Evolutionary conservation across 2,113 vertebrate species (phyloP).

Genomic region (Miniopterus natalensis): DNA sequence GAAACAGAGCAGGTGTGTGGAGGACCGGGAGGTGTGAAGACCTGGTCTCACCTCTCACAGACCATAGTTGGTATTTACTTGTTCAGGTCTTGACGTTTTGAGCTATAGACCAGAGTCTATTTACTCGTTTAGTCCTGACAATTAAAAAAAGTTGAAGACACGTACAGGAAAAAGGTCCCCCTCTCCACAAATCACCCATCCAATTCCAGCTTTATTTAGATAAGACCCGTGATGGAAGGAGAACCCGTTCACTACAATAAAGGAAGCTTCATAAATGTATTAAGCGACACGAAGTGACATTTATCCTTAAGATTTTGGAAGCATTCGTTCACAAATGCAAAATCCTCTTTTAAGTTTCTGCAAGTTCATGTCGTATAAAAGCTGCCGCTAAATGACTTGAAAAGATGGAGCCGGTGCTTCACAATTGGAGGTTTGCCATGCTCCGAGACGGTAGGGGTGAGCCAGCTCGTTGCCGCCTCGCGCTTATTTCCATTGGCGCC

Average conservation of each 20-base stretch:
- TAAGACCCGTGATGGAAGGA: slow-evolving; percentile 52
- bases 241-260: slow-evolving; percentile 39
- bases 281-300: neutral
- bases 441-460: neutral
- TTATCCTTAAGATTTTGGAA: slow-evolving; percentile 15
- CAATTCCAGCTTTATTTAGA: slow-evolving; percentile 51
- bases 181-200: neutral
- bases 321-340: slow-evolving; percentile 26
- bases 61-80: slow-evolving; percentile 15
- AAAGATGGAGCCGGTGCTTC: neutral
- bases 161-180: neutral
- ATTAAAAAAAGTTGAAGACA: slow-evolving; percentile 51
- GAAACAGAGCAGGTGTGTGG: neutral
- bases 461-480: neutral
- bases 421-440: neutral
- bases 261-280: neutral
- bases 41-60: neutral
- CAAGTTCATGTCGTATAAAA: neutral
- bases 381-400: neutral
- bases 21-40: neutral
- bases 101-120: slow-evolving; percentile 2
- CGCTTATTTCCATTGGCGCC: neutral
- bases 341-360: slow-evolving; percentile 36
- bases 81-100: slow-evolving; percentile 35
- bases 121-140: slow-evolving; percentile 39